These are phyloP conservation scores for Neomorphus geoffroyi DNA, from an alignment of 2,797 vertebrate genomes.

Conservation along the genomic window DNA sequence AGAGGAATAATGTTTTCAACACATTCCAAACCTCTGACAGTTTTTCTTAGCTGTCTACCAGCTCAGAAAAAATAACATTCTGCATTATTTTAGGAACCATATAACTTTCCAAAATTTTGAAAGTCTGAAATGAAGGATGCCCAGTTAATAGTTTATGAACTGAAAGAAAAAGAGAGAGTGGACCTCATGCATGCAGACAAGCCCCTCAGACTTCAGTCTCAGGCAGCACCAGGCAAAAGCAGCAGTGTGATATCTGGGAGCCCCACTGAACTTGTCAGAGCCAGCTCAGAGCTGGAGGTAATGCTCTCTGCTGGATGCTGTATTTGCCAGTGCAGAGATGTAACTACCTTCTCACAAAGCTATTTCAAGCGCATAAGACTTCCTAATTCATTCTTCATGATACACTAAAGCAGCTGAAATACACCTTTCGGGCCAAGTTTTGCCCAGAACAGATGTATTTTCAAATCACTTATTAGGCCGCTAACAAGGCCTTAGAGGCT, in stretches of 20 bases:
- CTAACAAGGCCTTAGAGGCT: conserved; percentile 53
- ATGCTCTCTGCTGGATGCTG: background rate
- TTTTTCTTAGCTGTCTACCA: background rate
- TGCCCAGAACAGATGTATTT: conserved; percentile 58
- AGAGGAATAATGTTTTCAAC: background rate
- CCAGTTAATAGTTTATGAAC: background rate
- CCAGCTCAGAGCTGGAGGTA: rapidly evolving
- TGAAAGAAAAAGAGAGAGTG: background rate
- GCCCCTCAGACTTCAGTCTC: background rate
- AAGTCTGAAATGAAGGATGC: background rate
- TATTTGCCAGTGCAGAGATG: background rate
- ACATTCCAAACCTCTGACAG: background rate
- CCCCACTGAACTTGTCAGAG: background rate
- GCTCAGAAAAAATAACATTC: background rate
- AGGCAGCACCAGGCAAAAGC: background rate
- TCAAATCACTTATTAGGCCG: conserved; percentile 29
- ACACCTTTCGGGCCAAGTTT: conserved; percentile 39
- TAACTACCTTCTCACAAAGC: background rate
- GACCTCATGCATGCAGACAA: rapidly evolving
- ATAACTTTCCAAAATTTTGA: background rate
- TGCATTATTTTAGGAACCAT: background rate
- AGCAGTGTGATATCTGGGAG: background rate
- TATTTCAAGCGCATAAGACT: background rate
- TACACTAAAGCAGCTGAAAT: conserved; percentile 29
- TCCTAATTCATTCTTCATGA: conserved; percentile 24